Evolutionary conservation across 2,113 vertebrate genomes (phyloP).

Genomic region (Sorex araneus): DNA sequence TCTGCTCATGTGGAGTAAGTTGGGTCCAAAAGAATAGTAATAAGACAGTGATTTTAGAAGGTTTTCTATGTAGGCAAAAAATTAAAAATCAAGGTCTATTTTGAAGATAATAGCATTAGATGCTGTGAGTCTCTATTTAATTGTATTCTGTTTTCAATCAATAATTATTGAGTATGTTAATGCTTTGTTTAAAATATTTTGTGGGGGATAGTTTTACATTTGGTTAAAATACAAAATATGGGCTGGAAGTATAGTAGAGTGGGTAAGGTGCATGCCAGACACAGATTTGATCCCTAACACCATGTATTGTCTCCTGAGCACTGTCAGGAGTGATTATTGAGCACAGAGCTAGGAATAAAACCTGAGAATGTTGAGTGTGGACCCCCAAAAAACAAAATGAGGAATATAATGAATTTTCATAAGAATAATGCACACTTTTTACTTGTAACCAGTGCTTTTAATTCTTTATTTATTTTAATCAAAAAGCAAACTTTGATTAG

Average conservation of each 20-base stretch:
- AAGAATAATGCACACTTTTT: background rate
- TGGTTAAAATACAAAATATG: background rate
- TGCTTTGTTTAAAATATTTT: background rate
- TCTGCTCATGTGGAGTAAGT: background rate
- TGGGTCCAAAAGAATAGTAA: background rate
- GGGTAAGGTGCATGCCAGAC: too few species aligned
- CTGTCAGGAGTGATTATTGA: too few species aligned
- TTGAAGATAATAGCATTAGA: background rate
- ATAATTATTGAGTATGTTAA: background rate
- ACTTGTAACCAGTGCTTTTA: background rate
- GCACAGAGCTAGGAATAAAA: too few species aligned
- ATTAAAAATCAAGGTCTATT: background rate
- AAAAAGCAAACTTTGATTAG: constrained; percentile 16
- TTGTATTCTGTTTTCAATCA: background rate
- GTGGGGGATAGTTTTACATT: background rate
- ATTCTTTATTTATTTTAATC: background rate
- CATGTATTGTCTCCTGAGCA: too few species aligned
- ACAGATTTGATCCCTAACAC: too few species aligned
- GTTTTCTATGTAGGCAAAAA: background rate
- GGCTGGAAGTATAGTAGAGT: too few species aligned
- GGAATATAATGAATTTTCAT: background rate
- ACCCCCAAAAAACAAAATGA: background rate
- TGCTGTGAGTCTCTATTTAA: constrained; percentile 38
- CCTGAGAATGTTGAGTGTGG: too few species aligned
- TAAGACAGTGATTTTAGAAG: background rate